A percentile compares a stretch with the other conserved stretches of the same genome.
These are phyloP conservation scores for Anaspis maculata DNA, from an alignment of 2,888 invertebrate species.

Conservation along the genomic window DNA sequence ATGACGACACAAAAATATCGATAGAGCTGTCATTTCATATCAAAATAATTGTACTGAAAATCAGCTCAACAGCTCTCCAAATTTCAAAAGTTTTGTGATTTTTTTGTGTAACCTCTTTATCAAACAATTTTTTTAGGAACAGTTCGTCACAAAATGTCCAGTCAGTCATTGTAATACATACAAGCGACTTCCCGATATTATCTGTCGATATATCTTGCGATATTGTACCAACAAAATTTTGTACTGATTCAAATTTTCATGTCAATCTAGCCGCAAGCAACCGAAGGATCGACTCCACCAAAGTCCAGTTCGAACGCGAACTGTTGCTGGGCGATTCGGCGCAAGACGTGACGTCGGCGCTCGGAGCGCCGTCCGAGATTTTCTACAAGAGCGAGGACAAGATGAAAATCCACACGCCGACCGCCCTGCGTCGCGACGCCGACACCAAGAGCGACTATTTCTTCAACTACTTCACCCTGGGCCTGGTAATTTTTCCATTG, in stretches of 20 bases:
- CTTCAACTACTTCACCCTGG: conserved; percentile 96
- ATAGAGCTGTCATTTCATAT: too few relatives aligned
- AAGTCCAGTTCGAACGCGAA: conserved; percentile 55
- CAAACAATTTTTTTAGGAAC: too few relatives aligned
- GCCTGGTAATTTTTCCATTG: conserved; percentile 83
- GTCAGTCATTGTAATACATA: too few relatives aligned
- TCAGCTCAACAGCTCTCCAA: too few relatives aligned
- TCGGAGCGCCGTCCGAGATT: conserved; percentile 86
- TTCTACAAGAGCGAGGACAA: conserved; percentile 99
- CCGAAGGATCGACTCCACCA: conserved; percentile 54
- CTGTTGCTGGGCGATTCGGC: conserved; percentile 79
- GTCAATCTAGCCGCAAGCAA: conserved; percentile 51
- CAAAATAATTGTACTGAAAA: too few relatives aligned
- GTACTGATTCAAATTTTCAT: conserved; percentile 1
- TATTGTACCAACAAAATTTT: too few relatives aligned
- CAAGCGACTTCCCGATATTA: too few relatives aligned
- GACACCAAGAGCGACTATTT: conserved; percentile 90
- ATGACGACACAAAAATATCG: too few relatives aligned
- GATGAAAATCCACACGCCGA: conserved; percentile 94
- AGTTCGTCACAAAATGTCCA: too few relatives aligned
- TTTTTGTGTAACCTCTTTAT: too few relatives aligned
- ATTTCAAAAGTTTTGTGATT: too few relatives aligned
- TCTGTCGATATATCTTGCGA: too few relatives aligned
- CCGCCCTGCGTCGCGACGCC: conserved; percentile 68
- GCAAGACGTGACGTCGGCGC: conserved; percentile 77